A percentile compares a stretch with the other conserved stretches of the same genome.
These are phyloP conservation scores for Hyphantria cunea DNA, from an alignment of 1,140 invertebrate species.

Conservation along the genomic window DNA sequence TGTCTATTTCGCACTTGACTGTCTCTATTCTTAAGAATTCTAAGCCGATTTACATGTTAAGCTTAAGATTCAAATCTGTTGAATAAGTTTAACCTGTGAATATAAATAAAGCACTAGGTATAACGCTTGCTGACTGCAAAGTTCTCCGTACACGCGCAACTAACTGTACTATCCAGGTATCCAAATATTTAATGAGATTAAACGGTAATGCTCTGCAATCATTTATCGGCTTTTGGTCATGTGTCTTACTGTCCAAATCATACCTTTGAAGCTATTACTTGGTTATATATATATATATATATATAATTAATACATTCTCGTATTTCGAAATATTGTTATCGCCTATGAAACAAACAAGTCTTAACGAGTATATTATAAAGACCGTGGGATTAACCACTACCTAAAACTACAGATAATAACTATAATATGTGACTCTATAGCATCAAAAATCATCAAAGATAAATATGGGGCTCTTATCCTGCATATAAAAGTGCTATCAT, in stretches of 20 bases:
- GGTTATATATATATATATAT: too few species aligned
- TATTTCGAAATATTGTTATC: too few species aligned
- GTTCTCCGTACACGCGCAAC: slow-evolving; percentile 24
- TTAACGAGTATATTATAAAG: too few species aligned
- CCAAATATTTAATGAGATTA: slow-evolving; percentile 35
- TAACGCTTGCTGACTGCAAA: slow-evolving; percentile 39
- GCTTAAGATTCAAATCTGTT: slow-evolving; percentile 45
- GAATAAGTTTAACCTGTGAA: slow-evolving; percentile 47
- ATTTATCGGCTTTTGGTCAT: slow-evolving; percentile 23
- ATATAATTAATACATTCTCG: too few species aligned
- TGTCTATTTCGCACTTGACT: slow-evolving; percentile 28
- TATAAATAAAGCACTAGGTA: slow-evolving; percentile 42
- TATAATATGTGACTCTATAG: too few species aligned
- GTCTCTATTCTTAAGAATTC: slow-evolving; percentile 42
- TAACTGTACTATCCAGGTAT: slow-evolving; percentile 35
- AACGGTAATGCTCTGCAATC: slow-evolving; percentile 33
- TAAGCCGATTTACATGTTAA: slow-evolving; percentile 44
- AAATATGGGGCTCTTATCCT: too few species aligned
- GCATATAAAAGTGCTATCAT: too few species aligned
- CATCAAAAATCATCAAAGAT: too few species aligned
- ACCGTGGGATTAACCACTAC: too few species aligned
- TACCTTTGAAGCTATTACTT: slow-evolving; percentile 13
- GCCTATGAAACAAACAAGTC: too few species aligned
- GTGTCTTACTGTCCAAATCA: slow-evolving; percentile 12
- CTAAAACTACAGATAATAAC: too few species aligned